Conservation (phyloP, 2,797 vertebrate genomes). For the Chaunax sp. region DNA sequence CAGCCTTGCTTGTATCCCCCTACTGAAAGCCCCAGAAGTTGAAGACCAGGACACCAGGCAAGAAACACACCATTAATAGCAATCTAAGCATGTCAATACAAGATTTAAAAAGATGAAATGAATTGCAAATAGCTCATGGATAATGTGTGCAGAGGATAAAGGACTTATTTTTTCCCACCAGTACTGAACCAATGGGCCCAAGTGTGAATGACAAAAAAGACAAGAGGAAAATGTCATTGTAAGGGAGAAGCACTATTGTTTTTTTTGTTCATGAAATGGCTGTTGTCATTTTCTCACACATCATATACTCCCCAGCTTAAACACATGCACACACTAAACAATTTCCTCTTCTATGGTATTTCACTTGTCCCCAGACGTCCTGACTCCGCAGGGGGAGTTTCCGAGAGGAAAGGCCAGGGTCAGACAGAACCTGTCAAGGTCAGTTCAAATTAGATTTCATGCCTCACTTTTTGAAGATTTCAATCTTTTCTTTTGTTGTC, state of each 20-base stretch:
- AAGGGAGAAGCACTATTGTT: slow-evolving; percentile 14
- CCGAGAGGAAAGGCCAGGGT: slow-evolving; percentile 54
- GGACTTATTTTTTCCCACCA: slow-evolving; percentile 19
- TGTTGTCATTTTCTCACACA: slow-evolving; percentile 17
- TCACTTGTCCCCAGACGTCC: slow-evolving; percentile 72
- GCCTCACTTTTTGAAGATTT: slow-evolving; percentile 5
- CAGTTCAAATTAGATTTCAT: background rate
- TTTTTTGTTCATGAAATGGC: background rate
- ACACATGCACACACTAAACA: background rate
- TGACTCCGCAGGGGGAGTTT: slow-evolving; percentile 57
- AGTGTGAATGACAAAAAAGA: slow-evolving; percentile 36
- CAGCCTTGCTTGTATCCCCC: slow-evolving; percentile 77
- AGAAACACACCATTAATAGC: slow-evolving; percentile 15
- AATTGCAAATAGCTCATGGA: background rate
- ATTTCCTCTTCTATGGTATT: slow-evolving; percentile 65
- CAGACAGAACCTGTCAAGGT: slow-evolving; percentile 45
- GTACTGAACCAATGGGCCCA: slow-evolving; percentile 33
- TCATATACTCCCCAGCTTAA: slow-evolving; percentile 13
- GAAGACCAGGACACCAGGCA: slow-evolving; percentile 57
- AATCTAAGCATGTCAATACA: background rate
- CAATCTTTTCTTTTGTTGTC: background rate
- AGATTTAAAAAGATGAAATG: background rate
- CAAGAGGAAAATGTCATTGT: slow-evolving; percentile 56
- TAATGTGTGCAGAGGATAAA: background rate
- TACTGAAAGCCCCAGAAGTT: slow-evolving; percentile 74